These are phyloP conservation scores for Geotria australis DNA, from an alignment of 2,797 vertebrate genomes.

Conservation along the genomic window DNA sequence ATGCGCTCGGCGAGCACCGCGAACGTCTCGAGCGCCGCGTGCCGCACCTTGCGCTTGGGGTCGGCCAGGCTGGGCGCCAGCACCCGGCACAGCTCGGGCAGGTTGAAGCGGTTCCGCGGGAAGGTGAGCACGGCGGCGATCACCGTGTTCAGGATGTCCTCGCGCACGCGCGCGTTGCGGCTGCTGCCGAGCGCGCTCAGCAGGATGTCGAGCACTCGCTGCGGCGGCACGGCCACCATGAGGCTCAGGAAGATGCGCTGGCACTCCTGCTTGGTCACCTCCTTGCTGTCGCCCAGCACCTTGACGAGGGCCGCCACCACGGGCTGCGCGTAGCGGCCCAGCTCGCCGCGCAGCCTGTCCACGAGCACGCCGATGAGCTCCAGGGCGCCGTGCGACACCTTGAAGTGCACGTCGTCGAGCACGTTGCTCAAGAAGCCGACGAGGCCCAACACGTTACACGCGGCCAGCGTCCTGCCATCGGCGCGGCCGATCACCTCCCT, in stretches of 20 bases:
- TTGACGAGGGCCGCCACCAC: constrained; percentile 25
- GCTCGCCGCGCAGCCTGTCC: constrained; percentile 18
- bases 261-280: constrained; percentile 28
- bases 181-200: constrained; percentile 29
- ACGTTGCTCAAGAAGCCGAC: constrained; percentile 27
- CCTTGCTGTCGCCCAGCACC: constrained; percentile 31
- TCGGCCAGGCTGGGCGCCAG: constrained; percentile 40
- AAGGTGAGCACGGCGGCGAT: constrained; percentile 33
- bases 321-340: constrained; percentile 18
- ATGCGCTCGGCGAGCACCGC: constrained; percentile 29
- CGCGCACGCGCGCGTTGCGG: constrained; percentile 33
- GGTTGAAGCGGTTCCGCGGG: constrained; percentile 32
- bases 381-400: constrained; percentile 33
- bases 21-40: constrained; percentile 42
- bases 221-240: constrained; percentile 26
- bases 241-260: constrained; percentile 30
- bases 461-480: constrained; percentile 14
- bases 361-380: constrained; percentile 35
- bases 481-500: constrained; percentile 17
- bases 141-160: constrained; percentile 39
- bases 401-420: constrained; percentile 45
- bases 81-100: constrained; percentile 24
- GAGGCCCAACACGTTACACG: constrained; percentile 21
- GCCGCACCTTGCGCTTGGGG: constrained; percentile 34
- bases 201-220: constrained; percentile 28